A percentile compares a stretch with the other conserved stretches of the same genome.
phyloP scores from a whole-genome alignment of 1,140 invertebrate genomes.

The Pogonomyrmex barbatus region DNA sequence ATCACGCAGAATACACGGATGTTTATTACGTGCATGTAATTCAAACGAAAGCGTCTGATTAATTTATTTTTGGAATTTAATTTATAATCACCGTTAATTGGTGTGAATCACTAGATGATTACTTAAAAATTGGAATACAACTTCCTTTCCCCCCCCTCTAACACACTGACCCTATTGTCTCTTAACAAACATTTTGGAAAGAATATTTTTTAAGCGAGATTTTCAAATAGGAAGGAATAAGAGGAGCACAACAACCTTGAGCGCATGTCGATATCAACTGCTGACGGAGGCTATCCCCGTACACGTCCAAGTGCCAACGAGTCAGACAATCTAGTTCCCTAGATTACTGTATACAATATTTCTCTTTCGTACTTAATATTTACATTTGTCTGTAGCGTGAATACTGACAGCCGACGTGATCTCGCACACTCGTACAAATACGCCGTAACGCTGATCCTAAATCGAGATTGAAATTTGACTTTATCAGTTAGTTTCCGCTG shows the following conservation, averaged over 20 bases:
- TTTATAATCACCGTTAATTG: background rate
- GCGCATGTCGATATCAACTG: constrained; percentile 40
- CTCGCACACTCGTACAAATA: background rate
- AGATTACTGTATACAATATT: constrained; percentile 16
- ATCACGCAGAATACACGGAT: too few relatives aligned
- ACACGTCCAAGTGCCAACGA: background rate
- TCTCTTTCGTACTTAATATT: constrained; percentile 1
- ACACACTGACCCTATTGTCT: background rate
- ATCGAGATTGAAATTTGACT: constrained; percentile 19
- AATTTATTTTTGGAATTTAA: background rate
- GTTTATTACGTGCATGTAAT: background rate
- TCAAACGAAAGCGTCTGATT: background rate
- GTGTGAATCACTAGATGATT: background rate
- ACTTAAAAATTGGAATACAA: background rate
- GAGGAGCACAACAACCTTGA: background rate
- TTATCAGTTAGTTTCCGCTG: background rate
- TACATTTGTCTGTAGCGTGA: constrained; percentile 3
- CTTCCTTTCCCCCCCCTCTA: background rate
- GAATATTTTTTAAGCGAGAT: background rate
- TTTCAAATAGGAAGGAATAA: constrained; percentile 3
- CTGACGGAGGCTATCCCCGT: constrained; percentile 33
- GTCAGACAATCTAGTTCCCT: constrained; percentile 3
- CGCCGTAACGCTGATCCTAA: background rate
- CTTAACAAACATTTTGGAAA: constrained; percentile 17
- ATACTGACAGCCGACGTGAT: constrained; percentile 5